Conservation (phyloP, 2,888 invertebrate genomes). For the Cordylochernes scorpioides region DNA sequence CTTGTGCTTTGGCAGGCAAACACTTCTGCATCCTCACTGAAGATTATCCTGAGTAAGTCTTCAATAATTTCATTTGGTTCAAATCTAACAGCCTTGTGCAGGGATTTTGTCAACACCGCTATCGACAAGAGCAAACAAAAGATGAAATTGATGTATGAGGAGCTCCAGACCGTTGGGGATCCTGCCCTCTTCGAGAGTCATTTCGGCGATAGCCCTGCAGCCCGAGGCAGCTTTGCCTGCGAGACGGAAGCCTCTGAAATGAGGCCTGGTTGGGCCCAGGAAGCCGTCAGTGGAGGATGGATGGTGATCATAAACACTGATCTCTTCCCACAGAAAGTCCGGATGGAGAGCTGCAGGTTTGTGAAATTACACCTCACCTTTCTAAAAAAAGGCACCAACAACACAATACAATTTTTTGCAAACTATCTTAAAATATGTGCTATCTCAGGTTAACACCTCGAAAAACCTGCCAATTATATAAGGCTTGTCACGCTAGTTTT, state of each 20-base stretch:
- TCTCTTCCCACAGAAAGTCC: conserved; percentile 38
- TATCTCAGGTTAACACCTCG: too few relatives aligned
- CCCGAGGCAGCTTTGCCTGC: conserved; percentile 13
- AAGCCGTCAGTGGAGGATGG: conserved; percentile 32
- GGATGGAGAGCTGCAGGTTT: conserved; percentile 44
- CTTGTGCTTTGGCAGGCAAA: conserved; percentile 7
- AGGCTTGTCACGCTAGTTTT: too few relatives aligned
- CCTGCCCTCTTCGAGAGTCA: conserved; percentile 13
- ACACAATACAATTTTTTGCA: background rate
- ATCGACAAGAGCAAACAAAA: conserved; percentile 13
- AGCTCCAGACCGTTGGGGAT: conserved; percentile 15
- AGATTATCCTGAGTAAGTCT: conserved; percentile 10
- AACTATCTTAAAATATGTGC: background rate
- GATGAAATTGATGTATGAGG: conserved; percentile 14
- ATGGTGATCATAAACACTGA: conserved; percentile 38
- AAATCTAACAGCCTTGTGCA: too few relatives aligned
- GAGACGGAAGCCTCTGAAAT: conserved; percentile 12
- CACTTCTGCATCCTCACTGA: conserved; percentile 12
- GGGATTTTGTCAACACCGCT: conserved; percentile 12
- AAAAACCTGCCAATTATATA: too few relatives aligned
- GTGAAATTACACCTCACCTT: too few relatives aligned
- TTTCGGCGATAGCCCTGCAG: conserved; percentile 11
- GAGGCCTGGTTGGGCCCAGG: conserved; percentile 15
- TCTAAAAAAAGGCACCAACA: background rate
- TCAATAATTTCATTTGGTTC: too few relatives aligned